phyloP scores from a whole-genome alignment of 2,888 invertebrate species.

The Capitulum mitella region DNA sequence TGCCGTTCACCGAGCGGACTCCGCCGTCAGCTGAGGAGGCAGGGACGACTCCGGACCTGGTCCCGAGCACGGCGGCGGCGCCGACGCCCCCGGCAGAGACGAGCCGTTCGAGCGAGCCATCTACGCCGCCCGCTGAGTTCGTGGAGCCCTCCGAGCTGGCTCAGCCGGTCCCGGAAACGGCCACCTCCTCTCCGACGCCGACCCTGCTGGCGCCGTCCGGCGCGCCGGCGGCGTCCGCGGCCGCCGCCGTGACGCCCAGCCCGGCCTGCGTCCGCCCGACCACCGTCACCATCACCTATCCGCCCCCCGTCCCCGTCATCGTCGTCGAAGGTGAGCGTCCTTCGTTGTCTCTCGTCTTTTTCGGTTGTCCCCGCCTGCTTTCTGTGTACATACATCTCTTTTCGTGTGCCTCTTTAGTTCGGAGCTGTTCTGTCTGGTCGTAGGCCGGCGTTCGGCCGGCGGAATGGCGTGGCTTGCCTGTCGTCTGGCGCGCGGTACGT shows the following conservation, averaged over 20 bases:
- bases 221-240: not conserved
- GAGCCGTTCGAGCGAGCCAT: not conserved
- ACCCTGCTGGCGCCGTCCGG: not conserved
- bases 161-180: not conserved
- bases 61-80: not conserved
- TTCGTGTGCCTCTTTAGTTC: not conserved
- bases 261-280: not conserved
- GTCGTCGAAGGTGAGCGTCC: not conserved
- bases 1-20: not conserved
- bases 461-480: too few species aligned
- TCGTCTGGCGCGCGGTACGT: too few species aligned
- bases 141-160: not conserved
- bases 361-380: conserved; percentile 11
- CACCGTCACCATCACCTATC: conserved; percentile 9
- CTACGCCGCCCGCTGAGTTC: not conserved
- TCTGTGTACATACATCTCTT: conserved; percentile 7
- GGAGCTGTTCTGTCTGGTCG: not conserved
- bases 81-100: not conserved
- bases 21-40: not conserved
- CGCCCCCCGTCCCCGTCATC: conserved; percentile 7
- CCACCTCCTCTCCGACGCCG: not conserved
- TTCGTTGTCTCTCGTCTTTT: not conserved
- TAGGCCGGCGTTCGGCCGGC: not conserved
- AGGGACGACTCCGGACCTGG: not conserved
- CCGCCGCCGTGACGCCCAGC: not conserved